Conservation (phyloP, 2,797 vertebrate species). For the Pipistrellus nathusii region DNA sequence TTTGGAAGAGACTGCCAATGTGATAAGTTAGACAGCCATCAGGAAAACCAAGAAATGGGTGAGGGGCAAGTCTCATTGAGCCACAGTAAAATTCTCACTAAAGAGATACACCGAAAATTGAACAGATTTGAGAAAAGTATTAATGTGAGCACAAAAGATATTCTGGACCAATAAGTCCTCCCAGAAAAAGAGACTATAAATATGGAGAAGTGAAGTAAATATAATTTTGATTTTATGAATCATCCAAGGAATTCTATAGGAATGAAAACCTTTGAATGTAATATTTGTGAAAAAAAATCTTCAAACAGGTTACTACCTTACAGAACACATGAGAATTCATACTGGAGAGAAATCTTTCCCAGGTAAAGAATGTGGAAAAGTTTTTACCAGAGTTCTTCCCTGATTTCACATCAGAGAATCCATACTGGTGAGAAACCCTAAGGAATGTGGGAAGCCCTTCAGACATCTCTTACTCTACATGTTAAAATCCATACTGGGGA, state of each 20-base stretch:
- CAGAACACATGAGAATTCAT: conserved; percentile 25
- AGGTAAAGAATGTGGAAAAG: no score
- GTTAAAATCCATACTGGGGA: no score
- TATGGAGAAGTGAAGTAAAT: conserved; percentile 43
- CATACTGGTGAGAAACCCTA: no score
- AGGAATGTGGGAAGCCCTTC: no score
- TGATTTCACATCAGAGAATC: no score
- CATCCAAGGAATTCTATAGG: conserved; percentile 66
- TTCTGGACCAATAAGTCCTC: neutral
- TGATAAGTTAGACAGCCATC: conserved; percentile 7
- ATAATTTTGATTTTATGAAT: conserved; percentile 60
- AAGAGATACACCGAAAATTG: neutral
- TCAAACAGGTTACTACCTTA: conserved; percentile 70
- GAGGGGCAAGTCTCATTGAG: neutral
- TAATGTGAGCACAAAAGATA: conserved; percentile 39
- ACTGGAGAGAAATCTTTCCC: no score
- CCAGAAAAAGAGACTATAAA: neutral
- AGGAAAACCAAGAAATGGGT: conserved; percentile 41
- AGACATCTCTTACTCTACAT: no score
- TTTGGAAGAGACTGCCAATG: neutral
- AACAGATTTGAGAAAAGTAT: conserved; percentile 54
- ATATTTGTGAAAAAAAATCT: conserved; percentile 68
- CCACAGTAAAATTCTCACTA: neutral
- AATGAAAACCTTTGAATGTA: conserved; percentile 72
- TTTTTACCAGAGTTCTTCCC: no score